Evolutionary conservation across 2,888 invertebrate genomes (phyloP).

Genomic region (Trissoscelio sp.): DNA sequence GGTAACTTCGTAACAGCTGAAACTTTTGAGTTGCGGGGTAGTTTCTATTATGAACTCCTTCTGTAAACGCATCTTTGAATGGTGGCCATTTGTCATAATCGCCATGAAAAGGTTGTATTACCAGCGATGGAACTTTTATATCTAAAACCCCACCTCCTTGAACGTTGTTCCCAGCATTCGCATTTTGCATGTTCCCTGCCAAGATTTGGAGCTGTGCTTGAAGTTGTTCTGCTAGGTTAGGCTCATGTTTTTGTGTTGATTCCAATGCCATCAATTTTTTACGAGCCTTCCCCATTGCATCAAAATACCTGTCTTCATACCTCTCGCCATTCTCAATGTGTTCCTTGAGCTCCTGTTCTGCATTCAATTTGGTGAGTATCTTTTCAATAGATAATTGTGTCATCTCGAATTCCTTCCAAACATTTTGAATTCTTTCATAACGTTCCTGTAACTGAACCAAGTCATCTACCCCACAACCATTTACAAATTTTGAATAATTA

Average conservation of each 20-base stretch:
- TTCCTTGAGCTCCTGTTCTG: conserved; percentile 2
- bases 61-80: conserved; percentile 30
- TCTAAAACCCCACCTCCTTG: not conserved
- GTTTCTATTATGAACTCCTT: conserved; percentile 20
- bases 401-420: not conserved
- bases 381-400: not conserved
- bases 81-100: conserved; percentile 28
- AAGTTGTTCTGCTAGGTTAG: not conserved
- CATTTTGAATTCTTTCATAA: not conserved
- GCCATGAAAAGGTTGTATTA: conserved; percentile 28
- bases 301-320: conserved; percentile 26
- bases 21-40: conserved; percentile 35
- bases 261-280: not conserved
- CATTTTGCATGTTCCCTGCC: not conserved
- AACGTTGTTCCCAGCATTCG: not conserved
- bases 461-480: not conserved
- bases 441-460: not conserved
- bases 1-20: conserved; percentile 1
- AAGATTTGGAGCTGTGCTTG: not conserved
- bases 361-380: not conserved
- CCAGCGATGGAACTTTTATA: conserved; percentile 5
- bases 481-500: not conserved
- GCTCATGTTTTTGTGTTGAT: not conserved
- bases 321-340: conserved; percentile 16
- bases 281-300: not conserved